Evolutionary conservation across 2,113 vertebrate species (phyloP), one percentile per base, ranked within the genome.

Genomic region (Callipepla californica): DNA sequence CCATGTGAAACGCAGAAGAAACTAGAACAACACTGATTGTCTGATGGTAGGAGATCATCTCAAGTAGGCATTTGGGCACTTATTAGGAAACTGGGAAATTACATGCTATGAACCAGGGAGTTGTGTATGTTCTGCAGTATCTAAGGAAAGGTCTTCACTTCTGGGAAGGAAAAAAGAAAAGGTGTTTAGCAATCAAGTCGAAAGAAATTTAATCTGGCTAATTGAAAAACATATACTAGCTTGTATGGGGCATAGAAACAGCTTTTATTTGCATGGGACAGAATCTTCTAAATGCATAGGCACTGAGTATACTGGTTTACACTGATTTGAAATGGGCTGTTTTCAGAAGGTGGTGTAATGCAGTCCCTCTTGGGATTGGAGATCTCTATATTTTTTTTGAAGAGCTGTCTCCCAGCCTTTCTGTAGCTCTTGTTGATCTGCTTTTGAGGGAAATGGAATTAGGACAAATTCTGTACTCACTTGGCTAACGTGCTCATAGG

Each of bases 1-100:
- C 92, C 75, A 51, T 89, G 65, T 75, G 88, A 94, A 90, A 86
- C 81, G 90, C 79, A 61, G 89, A 90, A 93, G 92, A 84, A 96
- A 95, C 65, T 55, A 44, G 90, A 93, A 68, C 82, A 86, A 72
- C 82, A 70, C 91, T 93, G 94, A 91, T 92, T 92, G 86, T 89
- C 93, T 93, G 89, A 75, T 88, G 67, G 65, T 57, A 77, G 89
- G 92, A 93, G 73, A 80, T 87, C 55, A 28, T 83, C 92, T 96
- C 78, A 69, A 83, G 86, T 23, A 89, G 82, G 53, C 63, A 36
- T 76, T 89, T 78, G 85, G 80, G 77, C 44, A 30, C 80, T 96
- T 92, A 84, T 68, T 92, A 95, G 76, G 83, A 89, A 79, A 73
- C 87, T 55, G 75, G 76, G 83, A 67, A 89, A 87, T 83, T 65